Conservation (phyloP, 2,113 vertebrate species). For the Rhodinocichla rosea region DNA sequence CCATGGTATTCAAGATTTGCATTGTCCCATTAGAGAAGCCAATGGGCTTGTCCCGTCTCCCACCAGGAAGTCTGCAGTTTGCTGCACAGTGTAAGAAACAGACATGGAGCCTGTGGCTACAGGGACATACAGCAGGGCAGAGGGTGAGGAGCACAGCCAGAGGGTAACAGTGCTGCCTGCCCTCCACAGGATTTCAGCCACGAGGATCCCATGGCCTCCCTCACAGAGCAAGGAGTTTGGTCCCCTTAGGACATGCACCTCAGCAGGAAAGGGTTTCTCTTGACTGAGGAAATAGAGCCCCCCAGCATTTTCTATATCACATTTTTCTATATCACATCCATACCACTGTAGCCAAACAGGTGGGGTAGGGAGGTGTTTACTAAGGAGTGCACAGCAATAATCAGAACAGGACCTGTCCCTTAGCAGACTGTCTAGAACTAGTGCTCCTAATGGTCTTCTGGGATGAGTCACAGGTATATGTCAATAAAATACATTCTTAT, state of each 20-base stretch:
- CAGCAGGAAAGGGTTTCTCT: neutral
- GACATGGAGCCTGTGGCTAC: accelerated
- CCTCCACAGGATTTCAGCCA: neutral
- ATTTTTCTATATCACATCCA: neutral
- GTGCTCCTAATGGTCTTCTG: neutral
- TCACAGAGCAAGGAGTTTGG: neutral
- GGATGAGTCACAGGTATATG: neutral
- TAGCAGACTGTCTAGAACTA: neutral
- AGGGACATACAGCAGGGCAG: neutral
- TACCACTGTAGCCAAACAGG: neutral
- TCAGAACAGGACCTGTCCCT: neutral
- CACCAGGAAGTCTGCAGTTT: neutral
- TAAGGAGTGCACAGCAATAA: neutral
- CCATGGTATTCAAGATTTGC: neutral
- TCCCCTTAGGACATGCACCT: neutral
- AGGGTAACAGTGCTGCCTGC: accelerated
- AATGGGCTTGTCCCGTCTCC: neutral
- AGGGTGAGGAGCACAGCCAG: accelerated
- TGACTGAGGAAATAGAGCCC: neutral
- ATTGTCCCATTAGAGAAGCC: neutral
- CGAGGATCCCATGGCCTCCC: accelerated
- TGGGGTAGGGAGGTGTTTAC: neutral
- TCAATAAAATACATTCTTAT: neutral
- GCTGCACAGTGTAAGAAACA: neutral
- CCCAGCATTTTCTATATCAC: neutral